Percentiles rank a stretch among this genome's conserved stretches.
These are phyloP conservation scores for Prietella phreatophila DNA, from an alignment of 2,113 vertebrate species.

Conservation along the genomic window DNA sequence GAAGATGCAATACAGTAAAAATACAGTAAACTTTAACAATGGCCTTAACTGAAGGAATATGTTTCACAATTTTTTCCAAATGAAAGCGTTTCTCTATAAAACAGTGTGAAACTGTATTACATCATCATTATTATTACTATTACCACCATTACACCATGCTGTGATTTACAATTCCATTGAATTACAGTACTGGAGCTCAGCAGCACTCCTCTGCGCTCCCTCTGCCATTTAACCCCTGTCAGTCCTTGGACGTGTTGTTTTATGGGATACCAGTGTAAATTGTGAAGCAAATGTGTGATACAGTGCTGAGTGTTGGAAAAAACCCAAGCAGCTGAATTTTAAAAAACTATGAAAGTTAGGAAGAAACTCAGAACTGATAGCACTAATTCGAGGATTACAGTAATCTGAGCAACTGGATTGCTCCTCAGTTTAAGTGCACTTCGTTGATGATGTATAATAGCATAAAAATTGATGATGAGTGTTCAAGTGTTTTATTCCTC, in stretches of 20 bases:
- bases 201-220: background rate
- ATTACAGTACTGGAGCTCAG: slow-evolving; percentile 12
- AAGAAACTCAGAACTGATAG: background rate
- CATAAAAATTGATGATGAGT: background rate
- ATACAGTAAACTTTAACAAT: background rate
- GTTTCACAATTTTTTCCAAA: slow-evolving; percentile 1
- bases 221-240: background rate
- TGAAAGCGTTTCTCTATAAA: background rate
- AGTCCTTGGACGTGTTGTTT: background rate
- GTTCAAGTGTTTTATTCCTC: background rate
- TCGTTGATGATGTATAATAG: background rate
- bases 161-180: background rate
- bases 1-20: background rate
- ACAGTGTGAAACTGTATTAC: background rate
- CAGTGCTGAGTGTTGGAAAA: background rate
- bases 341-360: slow-evolving; percentile 3
- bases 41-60: background rate
- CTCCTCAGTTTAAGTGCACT: background rate
- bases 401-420: slow-evolving; percentile 3
- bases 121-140: background rate
- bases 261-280: background rate
- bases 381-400: background rate
- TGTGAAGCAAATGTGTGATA: background rate
- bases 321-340: slow-evolving; percentile 3
- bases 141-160: background rate